These are phyloP conservation scores for Sinelater perroti DNA, from an alignment of 2,888 invertebrate genomes.

Conservation along the genomic window DNA sequence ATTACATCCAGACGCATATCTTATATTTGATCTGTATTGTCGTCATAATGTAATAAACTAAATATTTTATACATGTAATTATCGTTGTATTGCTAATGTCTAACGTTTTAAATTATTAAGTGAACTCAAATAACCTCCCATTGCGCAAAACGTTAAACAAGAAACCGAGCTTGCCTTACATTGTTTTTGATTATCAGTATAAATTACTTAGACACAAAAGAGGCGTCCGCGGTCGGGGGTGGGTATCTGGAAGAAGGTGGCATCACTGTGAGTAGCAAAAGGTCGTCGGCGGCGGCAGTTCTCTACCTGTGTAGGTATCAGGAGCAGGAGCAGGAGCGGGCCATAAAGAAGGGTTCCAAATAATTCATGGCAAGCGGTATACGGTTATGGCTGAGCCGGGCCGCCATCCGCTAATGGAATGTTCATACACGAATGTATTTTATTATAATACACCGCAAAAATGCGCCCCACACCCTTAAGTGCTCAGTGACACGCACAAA, in stretches of 20 bases:
- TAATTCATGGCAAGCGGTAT: constrained; percentile 43
- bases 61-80: too few species aligned
- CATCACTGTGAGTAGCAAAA: too few species aligned
- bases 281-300: constrained; percentile 24
- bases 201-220: constrained; percentile 16
- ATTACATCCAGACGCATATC: too few species aligned
- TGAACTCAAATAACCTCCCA: too few species aligned
- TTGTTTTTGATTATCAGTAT: constrained; percentile 16
- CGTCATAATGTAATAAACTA: too few species aligned
- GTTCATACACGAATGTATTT: constrained; percentile 41
- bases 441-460: constrained; percentile 40
- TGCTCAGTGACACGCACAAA: constrained; percentile 39
- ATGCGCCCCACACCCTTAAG: constrained; percentile 36
- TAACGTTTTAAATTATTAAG: too few species aligned
- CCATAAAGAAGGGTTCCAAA: constrained; percentile 41
- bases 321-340: constrained; percentile 33
- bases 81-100: too few species aligned
- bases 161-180: too few species aligned
- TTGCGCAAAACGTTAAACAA: too few species aligned
- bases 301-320: constrained; percentile 37
- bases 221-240: not conserved
- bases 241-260: constrained; percentile 16
- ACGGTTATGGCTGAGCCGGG: constrained; percentile 42
- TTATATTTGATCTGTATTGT: too few species aligned
- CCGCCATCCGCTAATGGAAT: constrained; percentile 43